A percentile compares a stretch with the other conserved stretches of the same genome.
These are phyloP conservation scores for Amphimallon solstitiale DNA, from an alignment of 2,888 invertebrate species.

Conservation along the genomic window DNA sequence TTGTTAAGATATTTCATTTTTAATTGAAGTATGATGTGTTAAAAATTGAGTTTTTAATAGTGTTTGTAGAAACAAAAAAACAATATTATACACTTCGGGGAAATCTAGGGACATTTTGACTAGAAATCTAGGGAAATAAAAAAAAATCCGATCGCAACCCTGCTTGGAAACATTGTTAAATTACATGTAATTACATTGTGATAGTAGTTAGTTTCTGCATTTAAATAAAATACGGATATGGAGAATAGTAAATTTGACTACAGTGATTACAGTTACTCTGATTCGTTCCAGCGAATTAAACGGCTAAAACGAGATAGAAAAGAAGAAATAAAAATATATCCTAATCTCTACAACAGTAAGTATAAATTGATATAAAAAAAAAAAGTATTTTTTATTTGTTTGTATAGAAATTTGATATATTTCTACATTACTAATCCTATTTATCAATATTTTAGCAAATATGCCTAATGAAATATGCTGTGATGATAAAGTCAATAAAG, in stretches of 20 bases:
- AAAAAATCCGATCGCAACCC: too few species aligned
- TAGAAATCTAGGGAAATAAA: too few species aligned
- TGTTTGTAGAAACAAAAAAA: too few species aligned
- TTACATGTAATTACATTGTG: neutral
- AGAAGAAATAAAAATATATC: neutral
- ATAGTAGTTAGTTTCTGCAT: slow-evolving; percentile 3
- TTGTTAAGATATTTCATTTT: too few species aligned
- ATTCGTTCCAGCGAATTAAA: neutral
- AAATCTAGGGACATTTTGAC: too few species aligned
- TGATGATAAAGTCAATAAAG: neutral
- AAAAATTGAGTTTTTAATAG: too few species aligned
- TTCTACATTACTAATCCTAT: slow-evolving; percentile 12
- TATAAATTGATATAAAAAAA: slow-evolving; percentile 9
- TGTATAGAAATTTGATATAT: slow-evolving; percentile 9
- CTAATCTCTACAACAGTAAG: neutral
- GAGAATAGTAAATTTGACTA: too few species aligned
- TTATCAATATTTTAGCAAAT: slow-evolving; percentile 12
- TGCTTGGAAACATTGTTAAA: neutral
- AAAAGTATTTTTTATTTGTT: slow-evolving; percentile 10
- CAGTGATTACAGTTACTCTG: too few species aligned
- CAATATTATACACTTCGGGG: too few species aligned
- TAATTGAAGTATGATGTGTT: too few species aligned
- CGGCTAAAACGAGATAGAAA: neutral
- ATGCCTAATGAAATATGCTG: neutral
- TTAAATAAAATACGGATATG: slow-evolving; percentile 5